Conservation (phyloP, 2,888 invertebrate species). For the Eueremaeus valkanovi region DNA sequence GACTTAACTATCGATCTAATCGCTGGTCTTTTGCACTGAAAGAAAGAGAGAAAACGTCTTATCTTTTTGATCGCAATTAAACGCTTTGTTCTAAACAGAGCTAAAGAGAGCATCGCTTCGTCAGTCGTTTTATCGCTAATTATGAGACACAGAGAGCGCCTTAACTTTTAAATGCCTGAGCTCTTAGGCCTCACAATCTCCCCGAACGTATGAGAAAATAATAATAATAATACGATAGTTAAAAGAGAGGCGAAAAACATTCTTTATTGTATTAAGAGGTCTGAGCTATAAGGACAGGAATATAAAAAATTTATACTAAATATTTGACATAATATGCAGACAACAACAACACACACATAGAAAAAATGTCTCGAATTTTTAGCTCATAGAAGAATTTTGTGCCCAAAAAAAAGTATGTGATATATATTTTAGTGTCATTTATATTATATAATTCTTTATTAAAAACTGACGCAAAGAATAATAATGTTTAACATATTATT, state of each 20-base stretch:
- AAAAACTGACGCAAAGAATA: too few relatives aligned
- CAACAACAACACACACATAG: background rate
- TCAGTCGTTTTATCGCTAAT: constrained; percentile 3
- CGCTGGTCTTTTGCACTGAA: background rate
- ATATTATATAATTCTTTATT: too few relatives aligned
- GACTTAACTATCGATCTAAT: constrained; percentile 5
- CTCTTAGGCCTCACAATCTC: background rate
- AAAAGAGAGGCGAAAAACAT: background rate
- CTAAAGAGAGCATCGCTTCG: background rate
- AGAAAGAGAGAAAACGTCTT: background rate
- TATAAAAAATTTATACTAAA: too few relatives aligned
- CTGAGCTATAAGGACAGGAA: background rate
- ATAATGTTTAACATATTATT: too few relatives aligned
- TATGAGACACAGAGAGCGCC: background rate
- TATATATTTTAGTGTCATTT: too few relatives aligned
- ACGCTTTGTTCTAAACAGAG: constrained; percentile 1
- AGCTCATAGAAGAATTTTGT: background rate
- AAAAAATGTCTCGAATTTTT: background rate
- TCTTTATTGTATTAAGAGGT: too few relatives aligned
- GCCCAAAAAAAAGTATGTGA: too few relatives aligned
- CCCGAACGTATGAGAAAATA: background rate
- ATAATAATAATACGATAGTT: background rate
- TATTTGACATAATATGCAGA: background rate
- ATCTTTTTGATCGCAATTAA: constrained; percentile 14
- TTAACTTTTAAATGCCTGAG: background rate